Percentiles rank a stretch among this genome's conserved stretches.
phyloP scores from a whole-genome alignment of 2,113 vertebrate genomes.

The Morone saxatilis region DNA sequence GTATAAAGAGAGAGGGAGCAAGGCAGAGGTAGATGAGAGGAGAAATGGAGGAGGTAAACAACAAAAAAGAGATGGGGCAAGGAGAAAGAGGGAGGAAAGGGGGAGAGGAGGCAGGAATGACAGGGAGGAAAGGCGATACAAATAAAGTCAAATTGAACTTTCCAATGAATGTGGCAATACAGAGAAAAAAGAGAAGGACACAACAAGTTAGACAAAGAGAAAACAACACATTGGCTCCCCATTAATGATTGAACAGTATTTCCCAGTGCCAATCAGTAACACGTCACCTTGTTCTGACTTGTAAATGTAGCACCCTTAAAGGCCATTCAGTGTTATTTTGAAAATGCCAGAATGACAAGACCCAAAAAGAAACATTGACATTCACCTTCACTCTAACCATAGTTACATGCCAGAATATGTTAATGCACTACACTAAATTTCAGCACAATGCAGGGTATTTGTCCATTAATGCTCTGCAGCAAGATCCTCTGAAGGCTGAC shows the following conservation, averaged over 20 bases:
- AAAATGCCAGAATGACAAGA: not conserved
- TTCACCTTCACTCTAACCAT: not conserved
- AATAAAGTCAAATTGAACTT: not conserved
- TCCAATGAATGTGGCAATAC: not conserved
- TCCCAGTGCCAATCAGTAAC: not conserved
- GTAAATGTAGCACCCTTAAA: not conserved
- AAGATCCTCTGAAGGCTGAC: not conserved
- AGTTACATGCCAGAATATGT: not conserved
- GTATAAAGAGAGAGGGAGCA: not conserved
- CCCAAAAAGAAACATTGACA: not conserved
- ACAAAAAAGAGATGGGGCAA: slow-evolving; percentile 1
- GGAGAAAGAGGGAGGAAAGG: not conserved
- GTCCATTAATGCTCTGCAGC: not conserved
- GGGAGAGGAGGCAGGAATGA: not conserved
- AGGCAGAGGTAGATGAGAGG: not conserved
- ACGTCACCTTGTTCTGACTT: not conserved
- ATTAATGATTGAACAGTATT: not conserved
- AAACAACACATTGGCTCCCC: not conserved
- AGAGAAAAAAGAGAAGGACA: not conserved
- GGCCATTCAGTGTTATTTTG: not conserved
- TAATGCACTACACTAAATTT: not conserved
- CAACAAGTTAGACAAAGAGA: not conserved
- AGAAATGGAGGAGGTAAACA: slow-evolving; percentile 7
- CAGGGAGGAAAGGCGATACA: not conserved
- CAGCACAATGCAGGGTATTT: not conserved